A percentile compares a stretch with the other conserved stretches of the same genome.
Evolutionary conservation across 2,888 invertebrate genomes (phyloP).

Genomic region (Drosophila fungiperda): DNA sequence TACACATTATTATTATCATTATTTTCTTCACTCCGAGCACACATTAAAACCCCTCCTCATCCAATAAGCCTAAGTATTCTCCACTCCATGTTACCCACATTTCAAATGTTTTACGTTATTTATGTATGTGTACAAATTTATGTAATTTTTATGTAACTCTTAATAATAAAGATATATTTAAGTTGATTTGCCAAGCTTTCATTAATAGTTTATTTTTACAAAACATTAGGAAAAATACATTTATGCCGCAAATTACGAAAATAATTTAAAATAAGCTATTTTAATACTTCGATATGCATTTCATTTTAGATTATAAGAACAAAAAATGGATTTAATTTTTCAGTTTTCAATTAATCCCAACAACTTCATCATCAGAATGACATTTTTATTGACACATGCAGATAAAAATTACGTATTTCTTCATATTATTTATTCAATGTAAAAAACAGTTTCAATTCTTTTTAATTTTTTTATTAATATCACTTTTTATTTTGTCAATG

Average conservation of each 20-base stretch:
- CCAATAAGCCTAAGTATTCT: slow-evolving; percentile 20
- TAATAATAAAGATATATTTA: slow-evolving; percentile 63
- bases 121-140: slow-evolving; percentile 74
- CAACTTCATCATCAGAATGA: background rate
- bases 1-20: slow-evolving; percentile 16
- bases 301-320: no score
- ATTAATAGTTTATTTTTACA: background rate
- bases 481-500: background rate
- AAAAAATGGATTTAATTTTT: no score
- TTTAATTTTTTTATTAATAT: background rate
- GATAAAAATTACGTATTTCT: background rate
- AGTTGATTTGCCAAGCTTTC: slow-evolving; percentile 14
- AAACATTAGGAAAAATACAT: background rate
- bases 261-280: background rate
- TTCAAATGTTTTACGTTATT: slow-evolving; percentile 66
- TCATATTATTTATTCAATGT: background rate
- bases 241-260: background rate
- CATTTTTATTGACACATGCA: no score
- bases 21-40: slow-evolving; percentile 12
- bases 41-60: background rate
- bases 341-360: background rate
- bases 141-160: slow-evolving; percentile 55
- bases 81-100: slow-evolving; percentile 38
- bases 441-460: background rate
- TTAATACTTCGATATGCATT: background rate